Base-by-base conservation (phyloP, 2,113 vertebrate genomes). In the Sula dactylatra region DNA sequence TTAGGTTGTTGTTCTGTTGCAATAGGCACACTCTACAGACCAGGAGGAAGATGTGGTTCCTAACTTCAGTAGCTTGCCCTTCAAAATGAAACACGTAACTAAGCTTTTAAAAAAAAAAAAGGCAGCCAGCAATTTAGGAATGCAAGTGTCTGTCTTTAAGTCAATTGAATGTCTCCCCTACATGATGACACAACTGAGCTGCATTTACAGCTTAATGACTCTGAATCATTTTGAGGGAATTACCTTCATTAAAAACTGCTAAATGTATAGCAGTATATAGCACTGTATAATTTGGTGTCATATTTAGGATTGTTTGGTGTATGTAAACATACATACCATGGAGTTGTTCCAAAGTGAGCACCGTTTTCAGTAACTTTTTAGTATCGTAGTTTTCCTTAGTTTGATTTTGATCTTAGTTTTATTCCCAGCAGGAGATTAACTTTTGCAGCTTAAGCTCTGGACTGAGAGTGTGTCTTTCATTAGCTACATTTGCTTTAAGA, bases 1-100 rank as follows among this genome's bases (percentile, higher is more conserved):
- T 84, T 55, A 55, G 20, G 38, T 54, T 12, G 20, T 50, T 66
- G 19, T 67, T 92, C 50, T 32, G 6, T 27, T 86, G 67, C 59
- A 82, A 1, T 29, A 40, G 26, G 24, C 1, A 3, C 0, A 0
- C 18, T 65, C 8, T 74, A 10, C 26, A 45, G 59, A 66, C 25
- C 16, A 56, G 29, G 67, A 83, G 11, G 36, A 90, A 66, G 31
- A 31, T 54, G 40, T 12, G 13, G 12, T 58, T 84, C 29, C 38
- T 40, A 10, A 24, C 20, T 44, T 50, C 15, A 76, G 44, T 29
- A 76, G 40, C 31, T 86, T 72, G 34, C 14, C 6, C 19, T 80
- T 76, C 11, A 52, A 82, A 78, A 40, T 29, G 24, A 76, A 82
- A 79, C 29, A 12, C 36, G 21, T 62, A 72, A 40, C 29, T 54